These are phyloP conservation scores for Hippocampus mohnikei DNA, from an alignment of 2,113 vertebrate species.

Conservation along the genomic window DNA sequence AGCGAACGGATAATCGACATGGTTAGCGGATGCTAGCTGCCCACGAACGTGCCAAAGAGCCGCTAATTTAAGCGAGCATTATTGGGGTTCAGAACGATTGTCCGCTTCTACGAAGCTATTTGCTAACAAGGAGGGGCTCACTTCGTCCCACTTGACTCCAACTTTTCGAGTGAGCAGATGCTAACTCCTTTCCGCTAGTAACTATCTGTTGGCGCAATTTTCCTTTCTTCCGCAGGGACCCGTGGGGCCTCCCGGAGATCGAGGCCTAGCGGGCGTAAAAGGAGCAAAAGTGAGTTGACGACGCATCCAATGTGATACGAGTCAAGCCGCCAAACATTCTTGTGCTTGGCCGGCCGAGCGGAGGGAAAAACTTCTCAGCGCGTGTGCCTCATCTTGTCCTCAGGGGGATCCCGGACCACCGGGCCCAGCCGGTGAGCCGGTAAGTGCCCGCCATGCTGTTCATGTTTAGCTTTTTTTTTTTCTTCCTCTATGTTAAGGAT, in stretches of 20 bases:
- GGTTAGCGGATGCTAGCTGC: too few relatives aligned
- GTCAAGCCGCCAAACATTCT: neutral
- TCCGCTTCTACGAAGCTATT: too few relatives aligned
- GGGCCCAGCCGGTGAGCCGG: constrained; percentile 81
- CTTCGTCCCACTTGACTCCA: too few relatives aligned
- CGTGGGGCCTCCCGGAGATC: constrained; percentile 83
- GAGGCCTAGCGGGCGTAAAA: constrained; percentile 72
- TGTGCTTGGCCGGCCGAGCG: neutral
- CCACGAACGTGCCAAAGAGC: too few relatives aligned
- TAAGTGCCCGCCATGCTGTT: constrained; percentile 67
- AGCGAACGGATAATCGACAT: too few relatives aligned
- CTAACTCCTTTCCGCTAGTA: neutral
- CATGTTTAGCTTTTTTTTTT: neutral
- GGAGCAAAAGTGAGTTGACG: constrained; percentile 81
- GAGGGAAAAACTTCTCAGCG: neutral
- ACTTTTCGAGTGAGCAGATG: too few relatives aligned
- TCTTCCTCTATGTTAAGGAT: neutral
- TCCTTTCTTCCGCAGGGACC: constrained; percentile 74
- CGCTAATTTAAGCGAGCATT: too few relatives aligned
- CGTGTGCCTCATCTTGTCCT: constrained; percentile 1
- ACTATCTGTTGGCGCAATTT: neutral
- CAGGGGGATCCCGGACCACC: constrained; percentile 85
- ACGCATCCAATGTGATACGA: neutral
- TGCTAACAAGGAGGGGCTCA: too few relatives aligned
- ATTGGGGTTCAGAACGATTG: too few relatives aligned